Percentiles rank a stretch among this genome's conserved stretches.
These are phyloP conservation scores for Euclidia mi DNA, from an alignment of 2,888 invertebrate species.

Conservation along the genomic window DNA sequence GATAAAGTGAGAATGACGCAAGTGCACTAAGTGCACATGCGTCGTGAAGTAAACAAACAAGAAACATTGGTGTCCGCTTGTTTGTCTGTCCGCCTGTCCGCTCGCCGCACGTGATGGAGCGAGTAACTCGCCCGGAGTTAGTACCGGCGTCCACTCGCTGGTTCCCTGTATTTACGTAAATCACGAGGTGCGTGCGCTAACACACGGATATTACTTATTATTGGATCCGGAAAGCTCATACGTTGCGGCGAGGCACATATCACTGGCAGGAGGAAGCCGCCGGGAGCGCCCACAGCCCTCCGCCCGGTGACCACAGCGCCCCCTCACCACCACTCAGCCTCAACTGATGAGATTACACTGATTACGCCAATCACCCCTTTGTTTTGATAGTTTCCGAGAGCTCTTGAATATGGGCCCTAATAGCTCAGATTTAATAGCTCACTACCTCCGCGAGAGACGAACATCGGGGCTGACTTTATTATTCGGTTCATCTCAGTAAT, in stretches of 20 bases:
- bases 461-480: slow-evolving; percentile 10
- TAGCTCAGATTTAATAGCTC: background rate
- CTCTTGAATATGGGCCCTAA: background rate
- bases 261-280: no score
- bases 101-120: no score
- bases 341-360: slow-evolving; percentile 9
- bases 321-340: no score
- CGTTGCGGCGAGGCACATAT: background rate
- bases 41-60: no score
- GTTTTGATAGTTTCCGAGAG: slow-evolving; percentile 8
- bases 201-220: background rate
- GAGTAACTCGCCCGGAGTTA: no score
- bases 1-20: no score
- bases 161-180: background rate
- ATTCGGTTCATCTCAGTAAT: slow-evolving; percentile 2
- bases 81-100: no score
- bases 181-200: background rate
- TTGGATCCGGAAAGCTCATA: background rate
- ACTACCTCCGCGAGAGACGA: background rate
- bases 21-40: no score
- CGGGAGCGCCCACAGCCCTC: slow-evolving; percentile 6
- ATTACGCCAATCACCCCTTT: slow-evolving; percentile 13
- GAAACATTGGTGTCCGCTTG: no score
- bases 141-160: no score
- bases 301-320: no score